Conservation (phyloP, 1,140 invertebrate species). For the Neuroterus valhalla region DNA sequence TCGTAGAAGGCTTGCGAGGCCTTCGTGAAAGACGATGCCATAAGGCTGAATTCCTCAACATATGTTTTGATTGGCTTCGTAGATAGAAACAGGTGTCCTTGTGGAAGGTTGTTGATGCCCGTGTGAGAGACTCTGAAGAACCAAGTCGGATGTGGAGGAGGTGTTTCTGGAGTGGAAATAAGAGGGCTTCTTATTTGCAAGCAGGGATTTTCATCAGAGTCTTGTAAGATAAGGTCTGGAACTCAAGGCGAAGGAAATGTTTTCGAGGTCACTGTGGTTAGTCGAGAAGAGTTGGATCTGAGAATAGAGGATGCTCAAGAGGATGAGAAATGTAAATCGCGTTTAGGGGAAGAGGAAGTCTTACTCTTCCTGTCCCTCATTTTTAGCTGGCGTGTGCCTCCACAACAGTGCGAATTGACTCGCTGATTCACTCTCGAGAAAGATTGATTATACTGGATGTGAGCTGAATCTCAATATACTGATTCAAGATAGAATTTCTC, state of each 20-base stretch:
- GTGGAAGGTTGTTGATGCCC: too few species aligned
- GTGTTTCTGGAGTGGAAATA: conserved; percentile 27
- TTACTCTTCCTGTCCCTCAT: conserved; percentile 44
- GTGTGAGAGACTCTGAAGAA: too few species aligned
- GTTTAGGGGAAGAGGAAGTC: conserved; percentile 53
- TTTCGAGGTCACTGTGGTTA: conserved; percentile 49
- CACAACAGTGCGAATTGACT: conserved; percentile 16
- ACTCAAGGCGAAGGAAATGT: conserved; percentile 47
- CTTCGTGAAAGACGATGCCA: too few species aligned
- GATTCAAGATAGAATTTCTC: conserved; percentile 62
- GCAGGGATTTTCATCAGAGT: neutral
- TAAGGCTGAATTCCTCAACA: too few species aligned
- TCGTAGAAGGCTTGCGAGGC: too few species aligned
- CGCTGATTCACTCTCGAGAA: conserved; percentile 66
- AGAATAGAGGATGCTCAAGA: conserved; percentile 37
- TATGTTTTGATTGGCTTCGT: too few species aligned
- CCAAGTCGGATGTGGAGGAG: too few species aligned
- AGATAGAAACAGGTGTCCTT: too few species aligned
- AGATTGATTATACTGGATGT: conserved; percentile 67
- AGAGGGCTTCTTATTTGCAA: neutral
- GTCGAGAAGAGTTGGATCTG: conserved; percentile 43
- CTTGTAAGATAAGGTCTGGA: conserved; percentile 16
- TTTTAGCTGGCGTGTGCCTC: conserved; percentile 53
- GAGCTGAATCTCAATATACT: conserved; percentile 58
- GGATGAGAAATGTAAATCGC: conserved; percentile 60